These are phyloP conservation scores for Drosophila nikananu DNA, from an alignment of 1,140 invertebrate species.

Conservation along the genomic window DNA sequence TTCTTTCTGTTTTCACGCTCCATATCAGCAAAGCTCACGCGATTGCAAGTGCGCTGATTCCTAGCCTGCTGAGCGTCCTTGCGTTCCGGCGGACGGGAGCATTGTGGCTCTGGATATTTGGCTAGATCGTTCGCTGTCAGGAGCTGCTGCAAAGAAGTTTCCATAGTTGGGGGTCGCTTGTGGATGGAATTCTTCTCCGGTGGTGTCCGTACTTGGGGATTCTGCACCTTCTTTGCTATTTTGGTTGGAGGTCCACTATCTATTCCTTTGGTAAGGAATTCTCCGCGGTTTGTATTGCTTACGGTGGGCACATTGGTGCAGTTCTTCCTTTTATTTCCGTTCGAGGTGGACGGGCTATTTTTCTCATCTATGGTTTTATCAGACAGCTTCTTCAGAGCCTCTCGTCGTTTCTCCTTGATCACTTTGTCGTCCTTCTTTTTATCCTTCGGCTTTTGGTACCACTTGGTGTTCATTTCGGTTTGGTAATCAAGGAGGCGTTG, in stretches of 20 bases:
- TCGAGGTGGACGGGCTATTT: neutral
- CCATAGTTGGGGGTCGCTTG: conserved; percentile 22
- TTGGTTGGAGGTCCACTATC: conserved; percentile 27
- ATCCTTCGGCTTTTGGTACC: conserved; percentile 50
- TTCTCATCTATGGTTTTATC: conserved; percentile 17
- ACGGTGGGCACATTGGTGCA: conserved; percentile 36
- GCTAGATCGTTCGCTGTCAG: conserved; percentile 14
- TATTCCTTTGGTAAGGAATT: conserved; percentile 55
- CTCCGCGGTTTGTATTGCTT: conserved; percentile 66
- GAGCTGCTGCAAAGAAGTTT: conserved; percentile 49
- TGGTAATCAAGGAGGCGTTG: conserved; percentile 42
- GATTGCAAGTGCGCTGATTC: conserved; percentile 66
- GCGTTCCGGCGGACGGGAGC: conserved; percentile 38
- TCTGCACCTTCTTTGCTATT: conserved; percentile 12
- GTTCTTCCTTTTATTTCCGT: conserved; percentile 22
- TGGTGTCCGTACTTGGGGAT: neutral
- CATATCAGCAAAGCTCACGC: conserved; percentile 70
- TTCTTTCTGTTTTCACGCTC: conserved; percentile 34
- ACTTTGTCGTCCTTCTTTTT: conserved; percentile 38
- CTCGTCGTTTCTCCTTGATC: conserved; percentile 63
- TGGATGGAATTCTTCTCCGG: neutral
- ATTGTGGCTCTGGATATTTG: neutral
- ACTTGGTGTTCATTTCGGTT: conserved; percentile 1
- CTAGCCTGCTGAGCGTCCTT: conserved; percentile 52
- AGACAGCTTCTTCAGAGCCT: conserved; percentile 60